These are phyloP conservation scores for Petrophora chlorosata DNA, from an alignment of 2,888 invertebrate genomes.

Conservation along the genomic window DNA sequence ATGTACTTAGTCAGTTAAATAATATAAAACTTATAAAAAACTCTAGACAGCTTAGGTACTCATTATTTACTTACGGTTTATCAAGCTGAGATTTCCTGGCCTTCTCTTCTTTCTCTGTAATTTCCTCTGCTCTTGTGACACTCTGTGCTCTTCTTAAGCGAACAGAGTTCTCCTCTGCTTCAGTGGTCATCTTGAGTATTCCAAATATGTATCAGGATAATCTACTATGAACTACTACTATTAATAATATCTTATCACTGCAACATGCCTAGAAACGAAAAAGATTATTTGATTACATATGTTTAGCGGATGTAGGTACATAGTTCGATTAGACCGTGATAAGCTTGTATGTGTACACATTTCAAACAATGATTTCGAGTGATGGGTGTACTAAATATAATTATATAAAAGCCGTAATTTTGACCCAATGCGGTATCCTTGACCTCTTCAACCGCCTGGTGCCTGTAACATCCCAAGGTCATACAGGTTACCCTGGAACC, in stretches of 20 bases:
- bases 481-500: too few species aligned
- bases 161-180: slow-evolving; percentile 79
- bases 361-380: too few species aligned
- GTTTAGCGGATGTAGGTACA: too few species aligned
- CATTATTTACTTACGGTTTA: slow-evolving; percentile 88
- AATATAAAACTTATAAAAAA: too few species aligned
- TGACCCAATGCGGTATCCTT: too few species aligned
- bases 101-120: slow-evolving; percentile 90
- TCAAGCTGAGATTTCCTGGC: slow-evolving; percentile 91
- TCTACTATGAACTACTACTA: slow-evolving; percentile 13
- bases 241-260: slow-evolving; percentile 34
- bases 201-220: neutral
- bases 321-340: slow-evolving; percentile 1
- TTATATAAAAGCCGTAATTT: too few species aligned
- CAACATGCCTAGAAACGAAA: slow-evolving; percentile 6
- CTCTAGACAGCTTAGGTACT: too few species aligned
- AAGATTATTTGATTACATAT: neutral
- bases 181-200: slow-evolving; percentile 56
- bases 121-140: slow-evolving; percentile 94
- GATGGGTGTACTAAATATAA: too few species aligned
- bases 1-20: too few species aligned
- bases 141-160: slow-evolving; percentile 91
- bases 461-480: too few species aligned
- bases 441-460: too few species aligned
- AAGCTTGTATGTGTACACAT: too few species aligned